phyloP scores from a whole-genome alignment of 2,113 vertebrate genomes.

The Pitta sordida region DNA sequence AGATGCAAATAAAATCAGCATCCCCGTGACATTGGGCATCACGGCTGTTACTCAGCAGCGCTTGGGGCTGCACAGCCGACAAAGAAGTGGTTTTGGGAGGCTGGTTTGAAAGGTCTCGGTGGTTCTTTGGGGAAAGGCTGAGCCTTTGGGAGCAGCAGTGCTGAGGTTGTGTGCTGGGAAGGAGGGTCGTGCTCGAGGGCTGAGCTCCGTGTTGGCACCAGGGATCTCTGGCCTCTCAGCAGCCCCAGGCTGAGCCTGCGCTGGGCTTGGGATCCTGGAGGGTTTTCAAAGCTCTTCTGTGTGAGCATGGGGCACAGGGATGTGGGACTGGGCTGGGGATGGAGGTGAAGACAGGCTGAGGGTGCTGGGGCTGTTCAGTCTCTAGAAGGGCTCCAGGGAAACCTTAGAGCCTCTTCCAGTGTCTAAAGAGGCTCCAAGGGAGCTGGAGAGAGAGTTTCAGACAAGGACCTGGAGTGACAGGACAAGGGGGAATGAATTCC shows the following conservation, averaged over 20 bases:
- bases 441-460: neutral
- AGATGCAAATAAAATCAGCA: neutral
- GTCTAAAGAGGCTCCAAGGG: neutral
- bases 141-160: accelerated
- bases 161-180: accelerated
- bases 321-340: neutral
- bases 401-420: neutral
- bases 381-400: neutral
- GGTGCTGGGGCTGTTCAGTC: neutral
- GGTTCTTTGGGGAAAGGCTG: neutral
- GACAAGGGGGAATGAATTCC: neutral
- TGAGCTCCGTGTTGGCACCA: accelerated
- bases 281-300: neutral
- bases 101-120: neutral
- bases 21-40: neutral
- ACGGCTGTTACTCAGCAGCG: neutral
- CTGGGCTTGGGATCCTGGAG: neutral
- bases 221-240: accelerated
- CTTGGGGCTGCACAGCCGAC: neutral
- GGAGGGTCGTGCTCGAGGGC: neutral
- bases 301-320: neutral
- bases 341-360: neutral
- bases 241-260: neutral
- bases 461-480: no score
- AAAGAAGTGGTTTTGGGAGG: neutral